A percentile compares a stretch with the other conserved stretches of the same genome.
These are phyloP conservation scores for Diploscapter pachys DNA, from an alignment of 1,140 invertebrate genomes.

Conservation along the genomic window DNA sequence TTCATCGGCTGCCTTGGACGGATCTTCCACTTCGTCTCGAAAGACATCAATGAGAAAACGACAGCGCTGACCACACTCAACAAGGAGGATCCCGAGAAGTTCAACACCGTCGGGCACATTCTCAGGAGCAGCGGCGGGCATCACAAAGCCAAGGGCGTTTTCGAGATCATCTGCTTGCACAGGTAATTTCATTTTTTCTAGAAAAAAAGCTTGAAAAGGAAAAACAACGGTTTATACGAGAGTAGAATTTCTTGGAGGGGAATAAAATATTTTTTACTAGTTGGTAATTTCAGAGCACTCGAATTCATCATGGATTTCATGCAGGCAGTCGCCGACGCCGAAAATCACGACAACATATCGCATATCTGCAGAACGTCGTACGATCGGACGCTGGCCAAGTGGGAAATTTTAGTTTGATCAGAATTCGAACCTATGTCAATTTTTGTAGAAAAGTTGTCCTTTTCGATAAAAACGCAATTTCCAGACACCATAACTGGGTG, in stretches of 20 bases:
- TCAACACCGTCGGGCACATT: not conserved
- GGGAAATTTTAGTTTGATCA: not conserved
- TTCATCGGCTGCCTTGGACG: not conserved
- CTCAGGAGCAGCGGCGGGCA: not conserved
- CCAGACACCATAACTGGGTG: not conserved
- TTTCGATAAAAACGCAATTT: no score
- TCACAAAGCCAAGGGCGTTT: not conserved
- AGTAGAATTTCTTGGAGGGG: no score
- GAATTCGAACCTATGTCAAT: no score
- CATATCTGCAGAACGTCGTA: not conserved
- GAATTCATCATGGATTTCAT: not conserved
- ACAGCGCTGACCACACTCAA: not conserved
- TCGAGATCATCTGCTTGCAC: not conserved
- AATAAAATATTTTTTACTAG: not conserved
- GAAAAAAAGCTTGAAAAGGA: no score
- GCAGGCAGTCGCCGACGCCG: not conserved
- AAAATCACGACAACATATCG: not conserved
- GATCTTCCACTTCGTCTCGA: not conserved
- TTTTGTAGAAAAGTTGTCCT: no score
- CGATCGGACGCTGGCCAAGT: not conserved
- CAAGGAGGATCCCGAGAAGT: not conserved
- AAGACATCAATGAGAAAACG: slow-evolving; percentile 1
- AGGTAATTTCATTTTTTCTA: not conserved
- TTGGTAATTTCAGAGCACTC: not conserved
- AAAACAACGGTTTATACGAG: no score